Percentiles rank a stretch among this genome's conserved stretches.
Evolutionary conservation across 2,888 invertebrate species (phyloP).

Genomic region (Athalia cordata): DNA sequence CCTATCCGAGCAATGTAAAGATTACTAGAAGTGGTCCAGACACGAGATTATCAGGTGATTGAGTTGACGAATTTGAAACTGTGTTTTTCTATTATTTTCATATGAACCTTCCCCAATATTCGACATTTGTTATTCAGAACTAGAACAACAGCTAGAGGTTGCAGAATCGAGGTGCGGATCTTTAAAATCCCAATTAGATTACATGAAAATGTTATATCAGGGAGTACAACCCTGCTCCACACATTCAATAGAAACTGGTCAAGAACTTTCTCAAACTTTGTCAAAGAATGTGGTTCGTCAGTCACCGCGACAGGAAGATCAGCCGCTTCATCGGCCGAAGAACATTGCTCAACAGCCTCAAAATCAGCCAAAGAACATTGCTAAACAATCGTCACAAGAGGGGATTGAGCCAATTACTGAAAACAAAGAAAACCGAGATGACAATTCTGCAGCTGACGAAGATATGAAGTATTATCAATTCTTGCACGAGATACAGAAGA

Average conservation of each 20-base stretch:
- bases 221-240: conserved; percentile 49
- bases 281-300: conserved; percentile 1
- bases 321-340: background rate
- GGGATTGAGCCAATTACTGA: conserved; percentile 3
- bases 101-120: background rate
- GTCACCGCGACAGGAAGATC: background rate
- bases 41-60: conserved; percentile 54
- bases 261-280: conserved; percentile 2
- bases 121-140: conserved; percentile 61
- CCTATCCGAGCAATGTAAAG: conserved; percentile 31
- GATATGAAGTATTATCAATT: conserved; percentile 45
- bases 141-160: conserved; percentile 71
- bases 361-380: conserved; percentile 5
- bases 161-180: conserved; percentile 72
- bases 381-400: conserved; percentile 45
- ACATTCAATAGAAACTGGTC: conserved; percentile 8
- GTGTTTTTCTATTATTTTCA: background rate
- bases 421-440: conserved; percentile 40
- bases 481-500: conserved; percentile 38
- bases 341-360: background rate
- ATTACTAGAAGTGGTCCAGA: conserved; percentile 52
- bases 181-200: conserved; percentile 72
- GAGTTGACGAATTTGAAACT: background rate
- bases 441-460: conserved; percentile 45
- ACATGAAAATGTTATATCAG: conserved; percentile 71